Evolutionary conservation across 2,888 invertebrate species (phyloP).

Genomic region (Hirtodrosophila alboralis): DNA sequence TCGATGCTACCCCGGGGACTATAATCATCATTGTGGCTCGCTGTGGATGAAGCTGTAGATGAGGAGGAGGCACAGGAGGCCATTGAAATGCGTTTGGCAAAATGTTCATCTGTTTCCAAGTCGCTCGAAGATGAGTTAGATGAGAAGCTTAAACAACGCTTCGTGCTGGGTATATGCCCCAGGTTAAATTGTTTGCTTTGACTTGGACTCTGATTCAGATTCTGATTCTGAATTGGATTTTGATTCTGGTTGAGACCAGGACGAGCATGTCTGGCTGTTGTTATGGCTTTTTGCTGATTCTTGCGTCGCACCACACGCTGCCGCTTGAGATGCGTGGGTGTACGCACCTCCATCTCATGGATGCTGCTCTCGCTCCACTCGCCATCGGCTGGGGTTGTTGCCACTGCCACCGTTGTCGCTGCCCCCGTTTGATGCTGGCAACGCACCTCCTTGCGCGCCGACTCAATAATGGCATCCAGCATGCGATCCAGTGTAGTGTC

Average conservation of each 20-base stretch:
- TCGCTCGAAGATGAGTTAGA: conserved; percentile 85
- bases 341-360: conserved; percentile 84
- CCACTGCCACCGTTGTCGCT: background rate
- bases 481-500: conserved; percentile 83
- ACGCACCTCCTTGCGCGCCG: conserved; percentile 81
- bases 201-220: background rate
- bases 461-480: conserved; percentile 84
- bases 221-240: too few relatives aligned
- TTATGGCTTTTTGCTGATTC: conserved; percentile 58
- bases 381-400: conserved; percentile 24
- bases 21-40: conserved; percentile 22
- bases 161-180: conserved; percentile 84
- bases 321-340: conserved; percentile 82
- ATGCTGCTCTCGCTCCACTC: conserved; percentile 78
- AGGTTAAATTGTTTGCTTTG: conserved; percentile 10
- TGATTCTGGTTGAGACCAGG: background rate
- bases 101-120: conserved; percentile 82
- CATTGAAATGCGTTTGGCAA: conserved; percentile 82
- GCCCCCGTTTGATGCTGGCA: conserved; percentile 37
- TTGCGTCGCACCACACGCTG: conserved; percentile 83
- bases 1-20: conserved; percentile 86
- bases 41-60: conserved; percentile 8
- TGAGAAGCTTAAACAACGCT: conserved; percentile 87
- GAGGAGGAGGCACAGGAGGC: conserved; percentile 14
- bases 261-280: background rate